phyloP scores from a whole-genome alignment of 2,113 vertebrate species.

The Catharus bicknelli region DNA sequence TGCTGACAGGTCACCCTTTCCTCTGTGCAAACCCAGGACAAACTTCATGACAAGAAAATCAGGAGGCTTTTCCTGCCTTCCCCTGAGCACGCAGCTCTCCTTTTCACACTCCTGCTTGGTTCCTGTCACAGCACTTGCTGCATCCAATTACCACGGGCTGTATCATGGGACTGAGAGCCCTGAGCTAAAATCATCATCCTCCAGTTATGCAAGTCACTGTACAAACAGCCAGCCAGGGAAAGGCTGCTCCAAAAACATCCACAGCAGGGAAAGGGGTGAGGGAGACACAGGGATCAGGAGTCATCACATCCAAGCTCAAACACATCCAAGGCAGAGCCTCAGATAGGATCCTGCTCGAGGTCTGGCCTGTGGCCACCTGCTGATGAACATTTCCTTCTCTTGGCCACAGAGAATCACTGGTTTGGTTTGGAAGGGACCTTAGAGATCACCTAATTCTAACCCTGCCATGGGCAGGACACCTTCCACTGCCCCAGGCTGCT shows the following conservation, averaged over 20 bases:
- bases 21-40: background rate
- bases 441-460: background rate
- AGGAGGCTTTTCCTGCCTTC: background rate
- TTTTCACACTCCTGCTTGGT: background rate
- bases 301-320: background rate
- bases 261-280: background rate
- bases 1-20: background rate
- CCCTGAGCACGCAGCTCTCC: background rate
- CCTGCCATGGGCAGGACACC: background rate
- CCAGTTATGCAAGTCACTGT: slow-evolving; percentile 5
- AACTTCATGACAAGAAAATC: background rate
- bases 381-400: background rate
- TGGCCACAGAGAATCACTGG: background rate
- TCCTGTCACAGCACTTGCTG: background rate
- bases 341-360: background rate
- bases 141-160: background rate
- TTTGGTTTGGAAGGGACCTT: background rate
- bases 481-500: background rate
- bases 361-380: background rate
- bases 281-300: background rate
- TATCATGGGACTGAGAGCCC: background rate
- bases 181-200: slow-evolving; percentile 20
- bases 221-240: background rate
- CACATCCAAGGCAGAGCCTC: background rate
- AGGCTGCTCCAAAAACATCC: slow-evolving; percentile 1